Evolutionary conservation across 2,797 vertebrate species (phyloP).

Genomic region (Anguilla obscura): DNA sequence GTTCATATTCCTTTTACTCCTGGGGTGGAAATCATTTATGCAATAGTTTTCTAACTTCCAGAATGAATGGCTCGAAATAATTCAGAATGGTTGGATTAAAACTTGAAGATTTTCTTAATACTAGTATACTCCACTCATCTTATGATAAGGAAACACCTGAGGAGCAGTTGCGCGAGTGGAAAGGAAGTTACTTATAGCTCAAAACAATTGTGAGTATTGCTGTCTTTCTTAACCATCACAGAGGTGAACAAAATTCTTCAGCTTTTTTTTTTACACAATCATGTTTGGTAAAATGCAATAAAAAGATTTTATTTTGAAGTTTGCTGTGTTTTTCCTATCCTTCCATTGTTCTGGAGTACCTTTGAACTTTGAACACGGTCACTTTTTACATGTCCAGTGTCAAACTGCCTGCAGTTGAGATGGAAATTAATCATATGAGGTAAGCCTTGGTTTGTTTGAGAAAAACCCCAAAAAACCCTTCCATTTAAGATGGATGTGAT

Average conservation of each 20-base stretch:
- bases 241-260: background rate
- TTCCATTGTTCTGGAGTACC: background rate
- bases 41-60: background rate
- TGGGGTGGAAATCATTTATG: background rate
- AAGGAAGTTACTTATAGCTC: background rate
- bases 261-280: constrained; percentile 11
- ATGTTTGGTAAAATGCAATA: background rate
- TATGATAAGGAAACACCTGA: background rate
- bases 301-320: constrained; percentile 11
- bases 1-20: background rate
- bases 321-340: background rate
- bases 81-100: background rate
- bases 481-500: background rate
- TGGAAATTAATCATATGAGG: background rate
- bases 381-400: background rate
- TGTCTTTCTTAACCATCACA: background rate
- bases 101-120: constrained; percentile 9
- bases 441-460: background rate
- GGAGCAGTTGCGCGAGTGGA: background rate
- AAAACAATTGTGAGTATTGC: background rate
- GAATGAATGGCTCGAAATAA: background rate
- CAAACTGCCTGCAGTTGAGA: background rate
- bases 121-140: background rate
- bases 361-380: background rate
- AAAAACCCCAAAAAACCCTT: background rate